Percentiles rank a stretch among this genome's conserved stretches.
phyloP scores from a whole-genome alignment of 2,797 vertebrate species.

The Sardinella longiceps region DNA sequence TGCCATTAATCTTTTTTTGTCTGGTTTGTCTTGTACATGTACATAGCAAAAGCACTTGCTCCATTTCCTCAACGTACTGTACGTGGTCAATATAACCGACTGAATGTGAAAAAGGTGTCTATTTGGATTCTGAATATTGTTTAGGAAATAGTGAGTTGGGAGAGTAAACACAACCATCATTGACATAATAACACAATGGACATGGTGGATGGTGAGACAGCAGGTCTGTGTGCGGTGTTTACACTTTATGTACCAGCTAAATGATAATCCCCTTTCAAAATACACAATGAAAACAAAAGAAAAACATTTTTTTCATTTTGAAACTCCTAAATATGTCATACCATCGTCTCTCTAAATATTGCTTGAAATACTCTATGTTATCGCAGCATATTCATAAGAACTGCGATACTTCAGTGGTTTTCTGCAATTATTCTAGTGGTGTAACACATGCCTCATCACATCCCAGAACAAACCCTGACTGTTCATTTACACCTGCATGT shows the following conservation, averaged over 20 bases:
- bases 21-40: too few relatives aligned
- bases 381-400: not conserved
- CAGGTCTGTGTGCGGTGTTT: conserved; percentile 52
- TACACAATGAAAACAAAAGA: not conserved
- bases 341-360: not conserved
- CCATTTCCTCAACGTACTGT: not conserved
- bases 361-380: not conserved
- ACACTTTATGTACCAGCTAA: conserved; percentile 38
- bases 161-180: conserved; percentile 55
- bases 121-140: conserved; percentile 55
- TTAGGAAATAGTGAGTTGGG: conserved; percentile 63
- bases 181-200: conserved; percentile 57
- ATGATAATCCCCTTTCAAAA: not conserved
- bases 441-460: not conserved
- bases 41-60: not conserved
- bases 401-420: not conserved
- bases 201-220: conserved; percentile 45
- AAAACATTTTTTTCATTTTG: not conserved
- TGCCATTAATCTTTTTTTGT: not conserved
- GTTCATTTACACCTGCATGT: conserved; percentile 1
- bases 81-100: not conserved
- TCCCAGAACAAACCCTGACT: not conserved
- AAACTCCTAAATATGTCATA: not conserved
- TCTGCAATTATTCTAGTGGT: not conserved
- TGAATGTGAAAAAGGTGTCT: conserved; percentile 43